Evolutionary conservation across 2,113 vertebrate species (phyloP), one percentile per base, ranked within the genome.

Genomic region (Dasypus novemcinctus): DNA sequence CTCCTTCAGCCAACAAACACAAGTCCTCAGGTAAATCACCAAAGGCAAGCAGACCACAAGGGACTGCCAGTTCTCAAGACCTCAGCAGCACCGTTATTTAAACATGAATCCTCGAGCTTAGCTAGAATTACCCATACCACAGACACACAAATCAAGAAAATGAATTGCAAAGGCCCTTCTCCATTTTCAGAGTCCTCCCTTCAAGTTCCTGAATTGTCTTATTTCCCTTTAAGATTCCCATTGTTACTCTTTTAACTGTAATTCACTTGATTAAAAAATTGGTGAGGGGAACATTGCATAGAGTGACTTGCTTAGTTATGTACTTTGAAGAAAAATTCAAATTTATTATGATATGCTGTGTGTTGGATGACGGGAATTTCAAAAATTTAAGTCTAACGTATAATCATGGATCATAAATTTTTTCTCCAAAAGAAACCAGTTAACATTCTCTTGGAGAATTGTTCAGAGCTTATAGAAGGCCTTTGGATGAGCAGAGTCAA

Each of bases 401-500:
- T 43, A 78, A 85, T 64, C 38, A 72, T 72, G 17, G 23, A 57
- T 54, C 38, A 11, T 38, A 12, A 63, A 21, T 46, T 49, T 75
- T 89, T 43, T 88, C 38, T 84, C 91, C 15, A 83, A 18, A 80
- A 96, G 9, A 83, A 83, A 75, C 59, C 7, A 54, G 36, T 1
- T 64, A 33, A 1, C 29, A 41, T 80, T 95, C 93, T 93, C 36
- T 78, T 89, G 74, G 78, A 13, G 79, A 81, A 31, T 5, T 81
- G 5, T 57, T 94, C 36, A 46, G 29, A 94, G 4, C 2, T 59
- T 96, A 86, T 52, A 84, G 25, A 93, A 95, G 43, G 38, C 27
- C 41, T 72, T 96, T 80, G 31, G 80, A 83, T 93, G 82, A 88
- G 13, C 15, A 52, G 6, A 87, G 81, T 93, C 49, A 97, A 90